A percentile compares a stretch with the other conserved stretches of the same genome.
phyloP scores from a whole-genome alignment of 1,140 invertebrate genomes.

The Scylla paramamosain region DNA sequence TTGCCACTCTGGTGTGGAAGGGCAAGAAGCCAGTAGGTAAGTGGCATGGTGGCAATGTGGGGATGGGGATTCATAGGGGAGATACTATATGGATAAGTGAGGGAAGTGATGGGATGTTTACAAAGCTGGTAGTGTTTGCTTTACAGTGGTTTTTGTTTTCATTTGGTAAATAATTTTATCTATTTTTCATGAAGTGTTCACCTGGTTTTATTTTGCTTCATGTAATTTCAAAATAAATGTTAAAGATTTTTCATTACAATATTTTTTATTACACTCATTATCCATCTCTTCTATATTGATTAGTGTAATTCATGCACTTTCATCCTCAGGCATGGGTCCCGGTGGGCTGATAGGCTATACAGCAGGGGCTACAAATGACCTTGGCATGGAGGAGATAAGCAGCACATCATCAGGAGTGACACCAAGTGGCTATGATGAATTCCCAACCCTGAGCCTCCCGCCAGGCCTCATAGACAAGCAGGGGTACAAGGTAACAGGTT shows the following conservation, averaged over 20 bases:
- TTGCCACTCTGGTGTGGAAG: constrained; percentile 75
- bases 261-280: too few species aligned
- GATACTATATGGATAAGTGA: too few species aligned
- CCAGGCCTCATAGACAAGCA: constrained; percentile 48
- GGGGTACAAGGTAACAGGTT: constrained; percentile 59
- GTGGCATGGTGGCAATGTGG: neutral
- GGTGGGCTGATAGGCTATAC: neutral
- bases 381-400: neutral
- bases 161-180: too few species aligned
- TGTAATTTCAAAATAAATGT: neutral
- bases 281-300: too few species aligned
- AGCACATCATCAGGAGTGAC: neutral
- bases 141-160: too few species aligned
- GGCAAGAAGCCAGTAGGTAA: constrained; percentile 74
- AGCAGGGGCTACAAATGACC: neutral
- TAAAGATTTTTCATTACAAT: neutral
- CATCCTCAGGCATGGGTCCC: neutral
- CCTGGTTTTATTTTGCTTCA: too few species aligned
- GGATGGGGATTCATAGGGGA: neutral
- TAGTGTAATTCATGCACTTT: too few species aligned
- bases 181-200: too few species aligned
- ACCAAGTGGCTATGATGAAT: constrained; percentile 35
- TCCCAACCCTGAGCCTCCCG: constrained; percentile 61
- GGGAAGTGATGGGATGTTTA: neutral
- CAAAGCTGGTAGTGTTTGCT: neutral